These are phyloP conservation scores for Pristionchus japonicus DNA, from an alignment of 2,888 invertebrate genomes.

Conservation along the genomic window DNA sequence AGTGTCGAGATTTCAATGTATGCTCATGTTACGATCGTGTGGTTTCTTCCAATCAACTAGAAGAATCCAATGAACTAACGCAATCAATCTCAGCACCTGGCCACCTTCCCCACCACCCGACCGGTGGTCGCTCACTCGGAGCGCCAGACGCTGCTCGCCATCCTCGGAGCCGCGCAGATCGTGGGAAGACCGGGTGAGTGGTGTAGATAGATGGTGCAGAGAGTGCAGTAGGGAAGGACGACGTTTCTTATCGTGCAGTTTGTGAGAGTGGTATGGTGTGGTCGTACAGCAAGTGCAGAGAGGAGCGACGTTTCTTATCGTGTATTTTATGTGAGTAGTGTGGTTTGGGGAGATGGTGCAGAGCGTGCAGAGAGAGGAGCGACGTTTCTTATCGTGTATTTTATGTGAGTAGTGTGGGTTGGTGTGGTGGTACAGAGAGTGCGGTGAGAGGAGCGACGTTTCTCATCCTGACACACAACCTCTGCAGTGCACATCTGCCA, in stretches of 20 bases:
- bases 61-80: not conserved
- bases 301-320: constrained; percentile 2
- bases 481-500: constrained; percentile 90
- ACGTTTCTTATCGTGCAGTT: no score
- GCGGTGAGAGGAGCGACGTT: not conserved
- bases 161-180: constrained; percentile 89
- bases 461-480: not conserved
- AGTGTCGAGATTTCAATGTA: not conserved
- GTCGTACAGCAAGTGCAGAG: not conserved
- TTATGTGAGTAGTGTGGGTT: no score
- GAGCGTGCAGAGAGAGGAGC: not conserved
- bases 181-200: constrained; percentile 83
- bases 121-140: constrained; percentile 98
- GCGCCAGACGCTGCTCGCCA: constrained; percentile 93
- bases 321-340: no score
- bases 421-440: not conserved
- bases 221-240: no score
- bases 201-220: no score
- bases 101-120: constrained; percentile 90
- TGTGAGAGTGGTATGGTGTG: no score
- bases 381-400: no score
- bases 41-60: not conserved
- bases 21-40: not conserved
- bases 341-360: not conserved
- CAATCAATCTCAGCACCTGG: constrained; percentile 82